These are phyloP conservation scores for Corythaixoides concolor DNA, from an alignment of 2,113 vertebrate genomes.

Conservation along the genomic window DNA sequence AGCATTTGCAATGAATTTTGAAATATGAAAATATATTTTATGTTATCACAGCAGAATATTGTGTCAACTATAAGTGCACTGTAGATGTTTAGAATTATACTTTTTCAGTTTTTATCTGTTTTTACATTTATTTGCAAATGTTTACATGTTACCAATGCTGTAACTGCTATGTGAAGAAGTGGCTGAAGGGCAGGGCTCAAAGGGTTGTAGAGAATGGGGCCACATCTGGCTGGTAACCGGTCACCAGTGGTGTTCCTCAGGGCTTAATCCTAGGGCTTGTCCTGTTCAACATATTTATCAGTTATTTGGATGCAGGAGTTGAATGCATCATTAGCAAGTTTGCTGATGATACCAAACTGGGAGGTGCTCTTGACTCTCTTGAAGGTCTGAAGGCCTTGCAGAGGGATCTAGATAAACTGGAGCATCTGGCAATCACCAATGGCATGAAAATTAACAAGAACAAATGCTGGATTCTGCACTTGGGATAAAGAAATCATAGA, in stretches of 20 bases:
- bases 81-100: neutral
- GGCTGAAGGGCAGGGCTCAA: neutral
- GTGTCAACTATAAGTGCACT: neutral
- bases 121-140: neutral
- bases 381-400: neutral
- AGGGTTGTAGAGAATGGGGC: neutral
- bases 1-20: neutral
- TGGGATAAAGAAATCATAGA: too few species aligned
- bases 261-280: too few species aligned
- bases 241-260: rapidly evolving
- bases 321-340: too few species aligned
- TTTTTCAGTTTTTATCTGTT: neutral
- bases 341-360: too few species aligned
- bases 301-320: too few species aligned
- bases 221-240: rapidly evolving
- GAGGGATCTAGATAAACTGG: neutral
- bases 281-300: too few species aligned
- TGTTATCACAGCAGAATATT: neutral
- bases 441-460: too few species aligned
- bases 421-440: neutral
- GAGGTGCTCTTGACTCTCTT: neutral
- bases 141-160: neutral
- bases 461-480: too few species aligned
- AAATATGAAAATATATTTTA: neutral
- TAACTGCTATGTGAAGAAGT: neutral